Evolutionary conservation across 2,797 vertebrate genomes (phyloP), one percentile per base, ranked within the genome.

Genomic region (Sebastolobus alascanus): DNA sequence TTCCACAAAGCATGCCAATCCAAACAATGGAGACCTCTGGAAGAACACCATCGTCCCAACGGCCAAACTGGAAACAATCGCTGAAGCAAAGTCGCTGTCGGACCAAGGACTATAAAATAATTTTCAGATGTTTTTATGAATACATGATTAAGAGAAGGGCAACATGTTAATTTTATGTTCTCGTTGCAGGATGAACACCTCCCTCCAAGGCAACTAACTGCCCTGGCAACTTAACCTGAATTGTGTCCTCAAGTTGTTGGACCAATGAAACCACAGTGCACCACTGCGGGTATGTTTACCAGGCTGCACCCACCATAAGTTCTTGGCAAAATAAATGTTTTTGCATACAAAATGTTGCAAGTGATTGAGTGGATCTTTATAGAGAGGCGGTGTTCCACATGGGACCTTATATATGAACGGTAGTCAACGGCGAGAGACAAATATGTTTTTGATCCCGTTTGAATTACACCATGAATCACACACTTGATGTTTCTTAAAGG

Each of bases 121-220:
- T 68, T 73, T 84, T 54, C 33, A 69, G 13, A 79, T 75, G 50
- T 79, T 81, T 84, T 66, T 1, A 55, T 77, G 33, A 89, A 90
- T 93, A 93, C 90, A 90, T n/a, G 2, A 60, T 73, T 18, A 68
- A 56, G 33, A 72, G 12, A 29, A 43, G 55, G 31, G 25, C 88
- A 74, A 16, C 27, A 20, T 75, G 16, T 84, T 95, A 82, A 95
- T 76, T 50, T 4, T 14, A 6, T 86, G n/a, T 46, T 94, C 43
- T 92, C 67, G 13, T 96, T 96, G 69, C 95, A 96, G 95, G 96
- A 85, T 96, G 92, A 96, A 58, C 81, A 9, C 6, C 58, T 25
- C 25, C 3, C 58, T 59, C 38, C 31, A 82, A 85, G 67, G 68
- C 71, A 82, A 69, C 69, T 58, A 82, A 69, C 69, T 58, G 72